These are phyloP conservation scores for Porites australiensis DNA, from an alignment of 64 coral and sea anemone species.

Conservation along the genomic window DNA sequence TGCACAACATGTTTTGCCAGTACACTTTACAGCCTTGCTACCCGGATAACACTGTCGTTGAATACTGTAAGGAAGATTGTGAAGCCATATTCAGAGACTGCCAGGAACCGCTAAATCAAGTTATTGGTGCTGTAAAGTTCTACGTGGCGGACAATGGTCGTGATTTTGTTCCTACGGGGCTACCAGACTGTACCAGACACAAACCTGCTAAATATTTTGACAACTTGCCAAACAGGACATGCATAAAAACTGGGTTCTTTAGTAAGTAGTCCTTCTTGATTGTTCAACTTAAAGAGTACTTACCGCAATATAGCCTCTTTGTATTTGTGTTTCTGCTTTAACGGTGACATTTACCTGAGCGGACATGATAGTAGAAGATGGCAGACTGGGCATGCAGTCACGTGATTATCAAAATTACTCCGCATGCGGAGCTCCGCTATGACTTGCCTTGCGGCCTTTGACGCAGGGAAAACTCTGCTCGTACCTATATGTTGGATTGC, in stretches of 20 bases:
- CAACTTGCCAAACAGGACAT: slow-evolving; percentile 34
- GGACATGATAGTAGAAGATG: too few relatives aligned
- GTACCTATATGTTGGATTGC: neutral
- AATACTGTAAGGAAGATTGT: slow-evolving; percentile 89
- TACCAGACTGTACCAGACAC: slow-evolving; percentile 81
- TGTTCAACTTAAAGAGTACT: too few relatives aligned
- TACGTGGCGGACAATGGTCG: slow-evolving; percentile 17
- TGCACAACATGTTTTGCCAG: slow-evolving; percentile 82
- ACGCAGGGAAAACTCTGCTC: too few relatives aligned
- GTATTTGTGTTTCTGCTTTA: too few relatives aligned
- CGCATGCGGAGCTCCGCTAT: too few relatives aligned
- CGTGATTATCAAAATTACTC: too few relatives aligned
- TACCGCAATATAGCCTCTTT: too few relatives aligned
- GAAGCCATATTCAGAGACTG: slow-evolving; percentile 77
- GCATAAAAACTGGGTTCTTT: slow-evolving; percentile 84
- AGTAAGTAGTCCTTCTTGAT: slow-evolving; percentile 62
- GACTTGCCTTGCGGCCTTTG: too few relatives aligned
- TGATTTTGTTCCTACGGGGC: slow-evolving; percentile 74
- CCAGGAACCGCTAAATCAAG: slow-evolving; percentile 35
- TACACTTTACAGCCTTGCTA: slow-evolving; percentile 86
- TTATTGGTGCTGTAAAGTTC: slow-evolving; percentile 72
- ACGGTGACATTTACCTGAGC: too few relatives aligned
- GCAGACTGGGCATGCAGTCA: too few relatives aligned
- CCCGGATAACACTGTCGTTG: slow-evolving; percentile 38
- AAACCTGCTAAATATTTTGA: slow-evolving; percentile 27